Conservation (phyloP, 2,888 invertebrate species). For the Cabera pusaria region DNA sequence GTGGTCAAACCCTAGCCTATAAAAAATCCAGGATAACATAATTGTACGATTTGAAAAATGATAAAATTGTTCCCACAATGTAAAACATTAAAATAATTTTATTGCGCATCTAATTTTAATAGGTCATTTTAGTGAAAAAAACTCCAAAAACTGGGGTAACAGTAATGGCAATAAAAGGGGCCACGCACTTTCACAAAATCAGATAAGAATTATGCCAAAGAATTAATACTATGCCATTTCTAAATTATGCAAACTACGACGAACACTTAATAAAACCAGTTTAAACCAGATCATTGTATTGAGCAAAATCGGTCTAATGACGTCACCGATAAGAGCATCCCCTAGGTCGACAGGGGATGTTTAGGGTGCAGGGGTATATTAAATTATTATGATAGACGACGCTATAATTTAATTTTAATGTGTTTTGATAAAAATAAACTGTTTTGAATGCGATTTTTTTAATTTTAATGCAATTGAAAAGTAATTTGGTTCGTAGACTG, state of each 20-base stretch:
- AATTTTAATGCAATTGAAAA: constrained; percentile 44
- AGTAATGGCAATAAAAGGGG: too few relatives aligned
- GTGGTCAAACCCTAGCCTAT: too few relatives aligned
- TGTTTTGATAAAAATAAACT: constrained; percentile 71
- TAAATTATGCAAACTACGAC: constrained; percentile 25
- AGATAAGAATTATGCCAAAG: constrained; percentile 11
- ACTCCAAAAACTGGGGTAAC: too few relatives aligned
- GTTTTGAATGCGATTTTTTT: constrained; percentile 41
- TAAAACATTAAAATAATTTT: not conserved
- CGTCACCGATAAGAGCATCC: constrained; percentile 68
- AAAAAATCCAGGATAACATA: too few relatives aligned
- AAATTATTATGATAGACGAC: constrained; percentile 78
- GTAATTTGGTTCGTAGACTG: constrained; percentile 40
- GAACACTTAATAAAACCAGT: constrained; percentile 21
- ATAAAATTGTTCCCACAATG: constrained; percentile 3
- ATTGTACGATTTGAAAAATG: too few relatives aligned
- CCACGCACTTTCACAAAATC: constrained; percentile 7
- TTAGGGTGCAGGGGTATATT: constrained; percentile 51
- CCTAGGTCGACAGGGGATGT: constrained; percentile 53
- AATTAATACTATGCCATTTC: too few relatives aligned
- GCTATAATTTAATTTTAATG: constrained; percentile 77
- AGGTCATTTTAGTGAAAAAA: too few relatives aligned
- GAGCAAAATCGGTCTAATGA: constrained; percentile 47
- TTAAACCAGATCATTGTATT: constrained; percentile 9
- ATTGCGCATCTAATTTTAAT: constrained; percentile 4